Base-by-base conservation (phyloP, 2,113 vertebrate genomes). In the Nibea albiflora region DNA sequence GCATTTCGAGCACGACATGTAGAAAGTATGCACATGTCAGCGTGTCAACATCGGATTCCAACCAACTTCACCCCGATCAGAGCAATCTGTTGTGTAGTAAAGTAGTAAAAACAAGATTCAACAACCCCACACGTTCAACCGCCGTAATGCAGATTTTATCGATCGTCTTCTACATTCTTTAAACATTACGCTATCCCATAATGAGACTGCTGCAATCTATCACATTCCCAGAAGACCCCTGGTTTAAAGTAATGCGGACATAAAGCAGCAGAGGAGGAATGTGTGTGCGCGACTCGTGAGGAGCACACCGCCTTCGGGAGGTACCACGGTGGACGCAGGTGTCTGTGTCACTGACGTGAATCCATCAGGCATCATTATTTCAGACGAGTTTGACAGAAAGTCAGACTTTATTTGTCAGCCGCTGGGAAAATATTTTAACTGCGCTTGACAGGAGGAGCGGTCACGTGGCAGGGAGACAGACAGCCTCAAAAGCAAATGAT, bases 291-390 rank as follows among this genome's bases (percentile, higher is more conserved):
- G 12, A n/a, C 5, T 3, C 15, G 47, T 10, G 39, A 53, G 49
- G 44, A 9, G 24, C 28, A 57, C 17, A 19, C 16, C 24, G 67
- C 20, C 50, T 22, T 54, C 61, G 57, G 74, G 54, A 42, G 63
- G 62, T 22, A 24, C 42, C 39, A 14, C 16, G 42, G 22, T 44
- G 63, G 64, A 39, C 11, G 15, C 75, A 82, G 72, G 67, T 66
- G 61, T 58, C 26, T 35, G 75, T 53, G 12, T 68, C 44, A 42
- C 56, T 26, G 66, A 63, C 14, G 52, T 61, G 73, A 83, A 78
- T 24, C 73, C 22, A 52, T 85, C 67, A 79, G 60, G 54, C 66
- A 14, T 72, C 71, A 76, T 80, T 22, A 28, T 47, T 50, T 60
- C 47, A 57, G 10, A 75, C 11, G 4, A 73, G 69, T 24, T 5